Base-by-base conservation (phyloP, 2,797 vertebrate genomes). In the Fistularia tabacaria region DNA sequence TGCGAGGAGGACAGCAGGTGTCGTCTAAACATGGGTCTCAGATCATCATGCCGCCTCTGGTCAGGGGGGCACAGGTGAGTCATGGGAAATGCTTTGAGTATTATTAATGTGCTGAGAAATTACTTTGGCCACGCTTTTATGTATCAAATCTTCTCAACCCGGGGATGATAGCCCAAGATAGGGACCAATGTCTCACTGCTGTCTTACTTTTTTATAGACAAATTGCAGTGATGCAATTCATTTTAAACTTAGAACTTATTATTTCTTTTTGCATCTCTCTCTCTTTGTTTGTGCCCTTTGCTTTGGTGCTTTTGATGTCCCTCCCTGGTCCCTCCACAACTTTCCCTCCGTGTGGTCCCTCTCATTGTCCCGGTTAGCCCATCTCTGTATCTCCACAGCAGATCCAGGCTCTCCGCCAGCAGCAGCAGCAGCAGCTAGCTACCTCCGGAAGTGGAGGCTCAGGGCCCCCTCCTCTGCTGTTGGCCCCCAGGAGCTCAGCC, bases 31-130 rank as follows among this genome's bases (percentile, higher is more conserved):
- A 93, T 79, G 92, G 51, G 78, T 87, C 93, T 0, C 95, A 98
- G 79, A 92, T 96, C 59, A 93, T 97, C 52, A 97, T 99, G 96
- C 96, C 97, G 0, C 94, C 94, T 1, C 87, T 99, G n/a, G 94
- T 98, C 68, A 87, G 95, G 83, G 97, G 96, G 50, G 93, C 88
- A 7, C 95, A 96, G 93, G 97, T 98, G 69, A 90, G 92, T 52
- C 61, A 51, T 9, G 3, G 25, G 1, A 8, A 44, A 54, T 11
- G 15, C 10, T 38, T 7, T 36, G 8, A 7, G 14, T 39, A 40
- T 1, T 14, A 12, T 2, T 7, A 41, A 39, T 8, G 36, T 5
- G 10, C 25, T 36, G 25, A 8, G 9, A 38, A 38, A 9, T 36
- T 9, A 6, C 36, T 10, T 9, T 38, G 13, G 38, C 13, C 3